Percentiles rank a stretch among this genome's conserved stretches.
These are phyloP conservation scores for Dromaius novaehollandiae DNA, from an alignment of 2,113 vertebrate genomes.

Conservation along the genomic window DNA sequence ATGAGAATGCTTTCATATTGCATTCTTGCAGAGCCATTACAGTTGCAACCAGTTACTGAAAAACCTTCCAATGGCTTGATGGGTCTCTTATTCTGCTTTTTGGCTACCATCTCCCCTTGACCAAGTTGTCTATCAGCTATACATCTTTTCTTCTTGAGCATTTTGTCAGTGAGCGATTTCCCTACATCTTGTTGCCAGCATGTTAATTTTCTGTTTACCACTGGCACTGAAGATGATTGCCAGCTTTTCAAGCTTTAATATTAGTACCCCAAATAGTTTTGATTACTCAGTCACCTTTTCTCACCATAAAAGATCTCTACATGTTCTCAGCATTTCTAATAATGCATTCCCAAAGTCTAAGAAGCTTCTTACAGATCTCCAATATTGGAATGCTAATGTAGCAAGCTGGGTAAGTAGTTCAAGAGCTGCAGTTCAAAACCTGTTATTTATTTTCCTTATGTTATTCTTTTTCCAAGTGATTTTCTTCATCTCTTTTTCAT, in stretches of 20 bases:
- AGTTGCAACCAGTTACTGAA: neutral
- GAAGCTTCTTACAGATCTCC: neutral
- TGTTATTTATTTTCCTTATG: neutral
- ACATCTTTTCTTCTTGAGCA: neutral
- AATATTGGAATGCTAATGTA: neutral
- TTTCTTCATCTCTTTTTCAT: neutral
- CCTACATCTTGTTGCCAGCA: neutral
- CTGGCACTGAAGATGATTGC: neutral
- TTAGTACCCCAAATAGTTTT: neutral
- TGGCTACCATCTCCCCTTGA: neutral
- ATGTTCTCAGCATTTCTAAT: neutral
- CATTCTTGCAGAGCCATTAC: neutral
- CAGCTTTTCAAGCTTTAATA: neutral
- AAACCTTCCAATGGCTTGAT: neutral
- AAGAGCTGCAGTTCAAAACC: neutral
- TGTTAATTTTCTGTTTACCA: neutral
- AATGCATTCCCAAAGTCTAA: neutral
- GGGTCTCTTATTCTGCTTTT: neutral
- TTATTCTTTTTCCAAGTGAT: neutral
- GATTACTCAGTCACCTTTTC: neutral
- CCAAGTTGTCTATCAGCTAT: neutral
- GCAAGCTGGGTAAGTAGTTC: neutral
- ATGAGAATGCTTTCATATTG: neutral
- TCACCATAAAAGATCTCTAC: neutral
- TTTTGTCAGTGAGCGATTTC: neutral